Evolutionary conservation across 2,888 invertebrate species (phyloP), one percentile per base, ranked within the genome.

Genomic region (Rhodophaea formosa): DNA sequence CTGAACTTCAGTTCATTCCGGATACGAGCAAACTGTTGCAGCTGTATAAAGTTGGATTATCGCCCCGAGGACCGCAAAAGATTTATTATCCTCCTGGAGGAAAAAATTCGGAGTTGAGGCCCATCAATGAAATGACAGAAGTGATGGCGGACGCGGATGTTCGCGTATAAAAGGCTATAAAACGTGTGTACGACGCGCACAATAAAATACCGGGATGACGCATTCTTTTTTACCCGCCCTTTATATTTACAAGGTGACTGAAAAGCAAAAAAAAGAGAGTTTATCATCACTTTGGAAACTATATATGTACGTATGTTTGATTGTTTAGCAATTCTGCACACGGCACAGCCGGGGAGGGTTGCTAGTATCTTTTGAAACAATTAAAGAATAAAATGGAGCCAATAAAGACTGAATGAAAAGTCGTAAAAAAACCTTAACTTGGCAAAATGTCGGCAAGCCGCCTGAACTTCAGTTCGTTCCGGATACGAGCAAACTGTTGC

Each of bases 41-140:
- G 35, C 46, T 17, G 44, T 54, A 56, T 56, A 49, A 56, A 47
- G 39, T 56, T 7, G 30, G 29, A 49, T 56, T 49, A 56, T 49
- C 47, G 42, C 29, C 39, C 10, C 15, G 42, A 56, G 49, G 56
- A 30, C n/a, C 53, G 23, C 53, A 52, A 56, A 57, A 59, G 62
- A 65, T 65, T 62, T 65, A 62, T 63, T 58, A 62, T 59, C 56
- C 53, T 55, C 55, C 51, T 30, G 58, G 55, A 16, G 43, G 43
- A 60, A 60, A 52, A 59, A 59, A 42, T 57, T 53, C 51, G 39
- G 44, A 54, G 53, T 49, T 55, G 43, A 54, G 54, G 53, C 3
- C 52, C 46, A 57, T 58, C 62, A 59, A 59, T 60, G 56, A 60
- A 60, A 59, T 58, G 58, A 51, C 59, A 56, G 29, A 14, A 39